Evolutionary conservation across 2,797 vertebrate genomes (phyloP).

Genomic region (Artibeus jamaicensis): DNA sequence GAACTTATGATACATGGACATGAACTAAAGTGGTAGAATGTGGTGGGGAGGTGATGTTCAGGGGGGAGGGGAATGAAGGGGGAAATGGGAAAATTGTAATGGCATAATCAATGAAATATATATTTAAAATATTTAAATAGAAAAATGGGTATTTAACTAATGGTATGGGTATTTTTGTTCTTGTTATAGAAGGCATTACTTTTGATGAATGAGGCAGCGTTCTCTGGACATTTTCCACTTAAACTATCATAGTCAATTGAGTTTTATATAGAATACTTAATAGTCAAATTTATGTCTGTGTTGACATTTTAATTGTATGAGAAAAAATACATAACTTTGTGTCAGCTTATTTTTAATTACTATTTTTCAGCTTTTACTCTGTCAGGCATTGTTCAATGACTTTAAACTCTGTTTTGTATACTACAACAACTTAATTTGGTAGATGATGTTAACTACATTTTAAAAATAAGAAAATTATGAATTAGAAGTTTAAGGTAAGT

Average conservation of each 20-base stretch:
- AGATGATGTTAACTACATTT: not conserved
- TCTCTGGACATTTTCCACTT: constrained; percentile 45
- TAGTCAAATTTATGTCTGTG: not conserved
- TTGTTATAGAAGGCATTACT: constrained; percentile 34
- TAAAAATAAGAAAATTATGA: not conserved
- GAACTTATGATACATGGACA: too few relatives aligned
- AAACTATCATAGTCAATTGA: not conserved
- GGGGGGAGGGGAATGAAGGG: too few relatives aligned
- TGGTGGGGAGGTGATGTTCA: too few relatives aligned
- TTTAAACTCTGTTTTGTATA: not conserved
- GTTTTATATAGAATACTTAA: not conserved
- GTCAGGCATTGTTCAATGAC: not conserved
- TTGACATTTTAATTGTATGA: not conserved
- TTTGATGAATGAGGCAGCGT: constrained; percentile 56
- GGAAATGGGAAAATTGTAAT: too few relatives aligned
- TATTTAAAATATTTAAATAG: constrained; percentile 56
- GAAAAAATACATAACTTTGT: not conserved
- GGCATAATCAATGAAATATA: too few relatives aligned
- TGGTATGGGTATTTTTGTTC: not conserved
- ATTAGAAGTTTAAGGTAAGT: not conserved
- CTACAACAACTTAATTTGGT: not conserved
- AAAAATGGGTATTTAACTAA: constrained; percentile 45
- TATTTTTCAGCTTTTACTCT: not conserved
- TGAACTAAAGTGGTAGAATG: too few relatives aligned
- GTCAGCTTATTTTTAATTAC: not conserved